Evolutionary conservation across 2,888 invertebrate genomes (phyloP).

Genomic region (Thumatha senex): DNA sequence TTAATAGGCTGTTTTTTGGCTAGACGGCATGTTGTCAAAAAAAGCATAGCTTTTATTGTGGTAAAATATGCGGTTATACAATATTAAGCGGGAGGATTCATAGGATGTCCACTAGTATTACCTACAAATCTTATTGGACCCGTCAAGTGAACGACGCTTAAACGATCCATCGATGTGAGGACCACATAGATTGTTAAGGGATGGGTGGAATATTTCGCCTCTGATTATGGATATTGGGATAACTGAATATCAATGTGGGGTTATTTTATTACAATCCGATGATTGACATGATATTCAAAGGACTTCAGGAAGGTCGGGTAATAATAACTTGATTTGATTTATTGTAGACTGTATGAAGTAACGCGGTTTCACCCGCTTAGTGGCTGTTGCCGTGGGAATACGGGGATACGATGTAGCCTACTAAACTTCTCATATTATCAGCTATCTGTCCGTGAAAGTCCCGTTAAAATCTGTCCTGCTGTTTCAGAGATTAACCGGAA

Average conservation of each 20-base stretch:
- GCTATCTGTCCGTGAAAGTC: too few relatives aligned
- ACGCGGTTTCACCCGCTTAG: too few relatives aligned
- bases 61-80: too few relatives aligned
- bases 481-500: too few relatives aligned
- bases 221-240: constrained; percentile 19
- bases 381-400: too few relatives aligned
- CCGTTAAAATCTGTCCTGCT: too few relatives aligned
- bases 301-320: neutral
- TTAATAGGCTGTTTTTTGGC: too few relatives aligned
- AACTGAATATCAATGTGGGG: constrained; percentile 23
- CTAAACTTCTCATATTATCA: too few relatives aligned
- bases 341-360: neutral
- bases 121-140: constrained; percentile 35
- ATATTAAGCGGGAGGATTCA: too few relatives aligned
- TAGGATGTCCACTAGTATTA: constrained; percentile 18
- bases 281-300: constrained; percentile 1
- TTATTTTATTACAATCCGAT: constrained; percentile 11
- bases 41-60: too few relatives aligned
- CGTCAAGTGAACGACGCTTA: constrained; percentile 19
- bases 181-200: constrained; percentile 22
- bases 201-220: constrained; percentile 14
- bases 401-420: too few relatives aligned
- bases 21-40: too few relatives aligned
- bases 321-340: neutral
- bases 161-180: constrained; percentile 21